phyloP scores from a whole-genome alignment of 2,888 invertebrate species.

The Drosophila lutescens region DNA sequence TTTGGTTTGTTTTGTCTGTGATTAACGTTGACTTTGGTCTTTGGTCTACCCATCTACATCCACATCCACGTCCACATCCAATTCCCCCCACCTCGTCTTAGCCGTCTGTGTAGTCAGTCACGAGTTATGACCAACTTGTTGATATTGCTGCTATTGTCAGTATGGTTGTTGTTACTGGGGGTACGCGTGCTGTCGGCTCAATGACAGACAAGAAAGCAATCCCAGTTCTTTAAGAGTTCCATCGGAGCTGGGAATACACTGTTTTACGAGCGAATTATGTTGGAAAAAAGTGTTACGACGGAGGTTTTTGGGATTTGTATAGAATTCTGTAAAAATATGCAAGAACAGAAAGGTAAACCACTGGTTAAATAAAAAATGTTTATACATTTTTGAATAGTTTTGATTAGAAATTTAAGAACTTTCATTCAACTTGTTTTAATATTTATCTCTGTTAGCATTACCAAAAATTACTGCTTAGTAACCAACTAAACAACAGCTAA shows the following conservation, averaged over 20 bases:
- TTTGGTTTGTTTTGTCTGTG: constrained; percentile 62
- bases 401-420: too few relatives aligned
- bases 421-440: too few relatives aligned
- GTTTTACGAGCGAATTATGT: background rate
- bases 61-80: background rate
- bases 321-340: background rate
- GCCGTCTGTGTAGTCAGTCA: constrained; percentile 57
- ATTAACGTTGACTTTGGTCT: constrained; percentile 60
- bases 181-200: constrained; percentile 66
- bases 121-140: constrained; percentile 59
- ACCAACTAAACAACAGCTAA: too few relatives aligned
- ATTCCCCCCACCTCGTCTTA: background rate
- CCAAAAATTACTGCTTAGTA: too few relatives aligned
- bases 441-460: too few relatives aligned
- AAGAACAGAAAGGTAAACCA: background rate
- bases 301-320: background rate
- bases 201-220: constrained; percentile 45
- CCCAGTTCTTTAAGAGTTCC: constrained; percentile 7
- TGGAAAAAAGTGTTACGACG: background rate
- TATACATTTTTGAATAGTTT: too few relatives aligned
- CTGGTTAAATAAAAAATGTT: background rate
- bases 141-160: constrained; percentile 23
- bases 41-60: constrained; percentile 5
- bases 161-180: constrained; percentile 17
- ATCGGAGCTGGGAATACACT: constrained; percentile 15